Evolutionary conservation across 92 coral and sea anemone species (phyloP), one percentile per base, ranked within the genome.

Genomic region (Meandrina meandrites): DNA sequence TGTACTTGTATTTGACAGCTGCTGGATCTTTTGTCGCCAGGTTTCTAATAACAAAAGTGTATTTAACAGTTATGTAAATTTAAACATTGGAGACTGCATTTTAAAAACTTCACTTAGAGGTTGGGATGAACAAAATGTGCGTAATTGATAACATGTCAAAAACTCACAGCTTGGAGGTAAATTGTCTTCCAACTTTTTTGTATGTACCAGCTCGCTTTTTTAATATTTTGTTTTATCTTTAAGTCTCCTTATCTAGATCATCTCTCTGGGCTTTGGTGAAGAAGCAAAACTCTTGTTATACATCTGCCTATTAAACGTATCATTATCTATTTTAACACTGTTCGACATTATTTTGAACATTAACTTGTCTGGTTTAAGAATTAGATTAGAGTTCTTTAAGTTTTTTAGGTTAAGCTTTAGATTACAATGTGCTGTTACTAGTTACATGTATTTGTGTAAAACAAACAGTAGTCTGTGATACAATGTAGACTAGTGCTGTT

Each of bases 61-160:
- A 57, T 36, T 57, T 58, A 28, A 75, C 71, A 74, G 80, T 83
- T 74, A 84, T 84, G 87, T 57, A 83, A 83, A 83, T 83, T 71
- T 19, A 54, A 83, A 19, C 68, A 45, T 36, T 40, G 28, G 18
- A 79, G 50, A 77, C 37, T 47, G 45, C 73, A 45, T 36, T 45
- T 18, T 36, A 34, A 12, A 36, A 13, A 5, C 53, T 28, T 27
- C 19, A 3, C 21, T 21, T 47, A 70, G n/a, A 21, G 3, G 28
- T 30, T 48, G 30, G 22, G 56, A 30, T 56, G 15, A n/a, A 28
- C 76, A 48, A 47, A 18, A 78, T 48, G 40, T 53, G 28, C 24
- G 14, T 78, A 67, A 8, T 51, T 40, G 10, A 76, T 19, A 35
- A 79, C 24, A 28, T 8, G 42, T 51, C 32, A 21, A 57, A 18